Percentiles rank a stretch among this genome's conserved stretches.
These are phyloP conservation scores for Drosophila sechellia DNA, from an alignment of 1,140 invertebrate genomes.

Conservation along the genomic window DNA sequence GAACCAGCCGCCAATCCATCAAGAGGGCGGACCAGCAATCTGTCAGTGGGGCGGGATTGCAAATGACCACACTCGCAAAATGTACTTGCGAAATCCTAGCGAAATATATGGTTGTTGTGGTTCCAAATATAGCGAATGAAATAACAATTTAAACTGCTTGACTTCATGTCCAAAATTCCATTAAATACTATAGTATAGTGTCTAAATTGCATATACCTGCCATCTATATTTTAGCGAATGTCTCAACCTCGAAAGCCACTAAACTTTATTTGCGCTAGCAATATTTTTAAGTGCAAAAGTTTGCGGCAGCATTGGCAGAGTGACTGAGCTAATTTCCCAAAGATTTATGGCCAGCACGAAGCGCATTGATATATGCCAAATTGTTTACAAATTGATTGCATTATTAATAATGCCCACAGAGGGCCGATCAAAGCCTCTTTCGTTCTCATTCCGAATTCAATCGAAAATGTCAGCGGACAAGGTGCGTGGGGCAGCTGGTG, in stretches of 20 bases:
- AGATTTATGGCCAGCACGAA: constrained; percentile 76
- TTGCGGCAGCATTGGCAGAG: neutral
- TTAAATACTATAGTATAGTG: too few relatives aligned
- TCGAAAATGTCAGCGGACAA: constrained; percentile 24
- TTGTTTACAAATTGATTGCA: constrained; percentile 82
- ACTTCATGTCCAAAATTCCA: too few relatives aligned
- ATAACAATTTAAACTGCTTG: constrained; percentile 13
- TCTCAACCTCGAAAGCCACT: neutral
- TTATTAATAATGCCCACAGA: constrained; percentile 77
- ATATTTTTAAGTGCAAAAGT: constrained; percentile 29
- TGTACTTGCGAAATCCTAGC: neutral
- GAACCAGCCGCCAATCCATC: constrained; percentile 71
- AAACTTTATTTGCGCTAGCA: neutral
- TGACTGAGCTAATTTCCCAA: constrained; percentile 62
- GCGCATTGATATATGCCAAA: constrained; percentile 81
- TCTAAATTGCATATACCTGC: neutral
- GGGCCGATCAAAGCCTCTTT: constrained; percentile 35
- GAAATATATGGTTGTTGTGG: neutral
- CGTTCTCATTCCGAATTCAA: constrained; percentile 63
- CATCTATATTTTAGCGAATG: too few relatives aligned
- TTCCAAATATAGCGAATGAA: neutral
- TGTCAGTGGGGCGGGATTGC: constrained; percentile 60
- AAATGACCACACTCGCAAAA: constrained; percentile 52
- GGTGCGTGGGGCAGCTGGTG: constrained; percentile 5
- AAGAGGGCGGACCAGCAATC: constrained; percentile 63